A percentile compares a stretch with the other conserved stretches of the same genome.
phyloP scores from a whole-genome alignment of 2,888 invertebrate species.

The Parascotia fuliginaria region DNA sequence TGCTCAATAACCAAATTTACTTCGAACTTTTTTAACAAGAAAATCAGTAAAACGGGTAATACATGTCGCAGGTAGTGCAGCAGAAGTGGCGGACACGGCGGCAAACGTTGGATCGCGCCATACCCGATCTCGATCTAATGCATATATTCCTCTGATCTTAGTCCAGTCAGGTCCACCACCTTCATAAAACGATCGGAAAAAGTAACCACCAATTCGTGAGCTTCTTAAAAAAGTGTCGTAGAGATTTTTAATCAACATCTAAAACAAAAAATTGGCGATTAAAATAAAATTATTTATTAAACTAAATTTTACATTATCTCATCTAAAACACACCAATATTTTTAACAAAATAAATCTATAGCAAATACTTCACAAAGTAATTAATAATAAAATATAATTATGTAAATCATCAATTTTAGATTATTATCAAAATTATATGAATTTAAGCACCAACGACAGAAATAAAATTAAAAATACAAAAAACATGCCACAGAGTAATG shows the following conservation, averaged over 20 bases:
- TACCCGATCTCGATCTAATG: not conserved
- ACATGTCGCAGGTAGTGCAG: slow-evolving; percentile 8
- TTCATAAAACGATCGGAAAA: slow-evolving; percentile 7
- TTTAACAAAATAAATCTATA: too few species aligned
- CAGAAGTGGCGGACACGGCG: slow-evolving; percentile 7
- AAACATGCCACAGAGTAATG: too few species aligned
- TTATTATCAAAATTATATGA: too few species aligned
- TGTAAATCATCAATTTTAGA: too few species aligned
- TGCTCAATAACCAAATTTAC: not conserved
- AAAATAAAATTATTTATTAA: too few species aligned
- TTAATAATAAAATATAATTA: too few species aligned
- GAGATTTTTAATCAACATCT: not conserved
- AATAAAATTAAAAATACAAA: too few species aligned
- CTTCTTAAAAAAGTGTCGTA: not conserved
- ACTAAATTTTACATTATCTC: too few species aligned
- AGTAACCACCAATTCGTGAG: not conserved
- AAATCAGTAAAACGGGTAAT: slow-evolving; percentile 1
- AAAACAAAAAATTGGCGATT: not conserved
- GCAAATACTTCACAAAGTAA: too few species aligned
- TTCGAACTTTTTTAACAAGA: slow-evolving; percentile 3
- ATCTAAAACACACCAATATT: too few species aligned
- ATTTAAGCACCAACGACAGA: too few species aligned
- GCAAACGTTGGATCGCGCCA: slow-evolving; percentile 9
- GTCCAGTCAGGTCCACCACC: slow-evolving; percentile 6
- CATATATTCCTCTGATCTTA: slow-evolving; percentile 7